A percentile compares a stretch with the other conserved stretches of the same genome.
Conservation (phyloP, 2,797 vertebrate species). For the Rhabdomys pumilio region DNA sequence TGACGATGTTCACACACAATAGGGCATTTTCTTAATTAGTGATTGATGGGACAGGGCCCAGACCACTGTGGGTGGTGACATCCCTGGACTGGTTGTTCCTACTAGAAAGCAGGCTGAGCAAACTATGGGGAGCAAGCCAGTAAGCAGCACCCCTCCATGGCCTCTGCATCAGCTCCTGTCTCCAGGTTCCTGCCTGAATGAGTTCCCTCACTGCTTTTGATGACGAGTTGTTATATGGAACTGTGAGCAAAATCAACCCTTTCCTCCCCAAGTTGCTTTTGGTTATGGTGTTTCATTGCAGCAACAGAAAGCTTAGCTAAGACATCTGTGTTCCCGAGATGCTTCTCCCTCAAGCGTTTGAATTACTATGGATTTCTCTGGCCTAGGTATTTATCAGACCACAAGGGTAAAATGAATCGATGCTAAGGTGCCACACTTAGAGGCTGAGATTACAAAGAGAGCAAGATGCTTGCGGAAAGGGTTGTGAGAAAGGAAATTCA, state of each 20-base stretch:
- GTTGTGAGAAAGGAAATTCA: conserved; percentile 8
- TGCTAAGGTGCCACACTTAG: not conserved
- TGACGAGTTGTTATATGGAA: not conserved
- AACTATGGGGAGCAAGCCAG: not conserved
- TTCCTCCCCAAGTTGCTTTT: not conserved
- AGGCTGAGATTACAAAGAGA: not conserved
- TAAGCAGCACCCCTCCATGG: not conserved
- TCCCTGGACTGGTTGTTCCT: too few relatives aligned
- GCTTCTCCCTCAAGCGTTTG: not conserved
- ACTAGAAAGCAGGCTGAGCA: not conserved
- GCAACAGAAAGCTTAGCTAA: not conserved
- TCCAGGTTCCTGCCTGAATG: not conserved
- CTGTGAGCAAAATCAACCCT: not conserved
- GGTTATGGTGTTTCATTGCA: not conserved
- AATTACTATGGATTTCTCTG: conserved; percentile 10
- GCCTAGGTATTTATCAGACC: not conserved
- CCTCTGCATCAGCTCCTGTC: not conserved
- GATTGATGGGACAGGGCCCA: not conserved
- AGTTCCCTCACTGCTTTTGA: not conserved
- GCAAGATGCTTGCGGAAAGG: not conserved
- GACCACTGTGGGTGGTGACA: not conserved
- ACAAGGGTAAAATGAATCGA: conserved; percentile 49
- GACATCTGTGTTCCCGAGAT: not conserved
- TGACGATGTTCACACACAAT: not conserved
- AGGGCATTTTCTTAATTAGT: not conserved